Base-by-base conservation (phyloP, 1,140 invertebrate genomes). In the Calosoma granatense region DNA sequence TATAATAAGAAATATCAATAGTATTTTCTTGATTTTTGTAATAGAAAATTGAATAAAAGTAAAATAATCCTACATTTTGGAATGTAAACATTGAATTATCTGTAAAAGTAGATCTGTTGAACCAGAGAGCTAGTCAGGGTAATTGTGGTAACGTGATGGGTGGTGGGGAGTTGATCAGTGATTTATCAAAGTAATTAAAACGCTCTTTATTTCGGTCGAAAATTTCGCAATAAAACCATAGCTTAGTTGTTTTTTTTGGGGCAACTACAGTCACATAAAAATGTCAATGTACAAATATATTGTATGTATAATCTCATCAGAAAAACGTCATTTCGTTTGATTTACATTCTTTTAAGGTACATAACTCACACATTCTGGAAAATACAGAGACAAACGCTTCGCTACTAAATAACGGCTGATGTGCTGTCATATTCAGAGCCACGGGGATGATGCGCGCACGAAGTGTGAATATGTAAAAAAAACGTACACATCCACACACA, bases 231-330 rank as follows among this genome's bases (percentile, higher is more conserved):
- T 30, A 30, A 30, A 30, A 14, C 26, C 26, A 30, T 30, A 4
- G 26, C 14, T 30, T 30, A 30, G 26, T 30, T 30, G 14, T 4
- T 30, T 30, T 4, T 4, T 14, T 14, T 4, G 26, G 14, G 26
- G 26, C 26, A 14, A 6, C 4, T 30, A 6, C 6, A 4, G 26
- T 30, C 14, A 14, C 26, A 14, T 30, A 30, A 30, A 30, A 47
- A 47, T 47, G 41, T 47, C 41, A 47, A 47, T 47, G 17, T 6
- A 47, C 4, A 47, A 12, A 12, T 47, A 47, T 47, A 47, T 47
- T 47, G 41, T 47, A 47, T 47, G 41, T 47, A 47, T 47, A 47
- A 47, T 47, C 41, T 47, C 41, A 47, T 47, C 41, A 47, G 41
- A 47, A 17, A 17, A 47, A 47, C 41, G 41, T 47, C 41, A 47